Evolutionary conservation across 2,888 invertebrate species (phyloP).

Genomic region (Tetranychus piercei): DNA sequence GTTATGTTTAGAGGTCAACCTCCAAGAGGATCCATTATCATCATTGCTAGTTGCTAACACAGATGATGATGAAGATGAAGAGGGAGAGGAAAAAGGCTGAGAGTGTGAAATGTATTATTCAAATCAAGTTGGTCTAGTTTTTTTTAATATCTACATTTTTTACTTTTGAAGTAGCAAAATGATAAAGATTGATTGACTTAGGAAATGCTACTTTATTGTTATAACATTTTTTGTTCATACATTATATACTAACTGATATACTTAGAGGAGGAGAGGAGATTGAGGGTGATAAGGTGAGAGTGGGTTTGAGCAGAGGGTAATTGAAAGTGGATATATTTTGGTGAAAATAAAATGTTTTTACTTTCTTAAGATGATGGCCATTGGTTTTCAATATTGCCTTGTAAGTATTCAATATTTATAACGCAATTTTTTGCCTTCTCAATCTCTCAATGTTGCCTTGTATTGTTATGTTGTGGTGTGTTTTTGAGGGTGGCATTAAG

Average conservation of each 20-base stretch:
- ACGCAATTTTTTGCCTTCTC: too few species aligned
- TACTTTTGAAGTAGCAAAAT: too few species aligned
- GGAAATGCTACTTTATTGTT: background rate
- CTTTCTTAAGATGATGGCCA: too few species aligned
- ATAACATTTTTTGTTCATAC: background rate
- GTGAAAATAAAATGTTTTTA: background rate
- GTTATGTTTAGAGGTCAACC: background rate
- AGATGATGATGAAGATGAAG: background rate
- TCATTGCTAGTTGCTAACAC: background rate
- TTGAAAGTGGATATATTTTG: background rate
- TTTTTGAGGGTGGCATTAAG: too few species aligned
- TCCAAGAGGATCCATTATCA: background rate
- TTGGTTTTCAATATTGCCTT: too few species aligned
- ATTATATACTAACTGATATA: background rate
- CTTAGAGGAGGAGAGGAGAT: background rate
- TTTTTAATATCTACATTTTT: background rate
- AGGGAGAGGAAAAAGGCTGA: background rate
- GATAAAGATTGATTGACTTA: background rate
- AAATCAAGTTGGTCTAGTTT: background rate
- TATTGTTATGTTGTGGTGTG: too few species aligned
- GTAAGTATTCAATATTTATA: too few species aligned
- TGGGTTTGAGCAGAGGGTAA: background rate
- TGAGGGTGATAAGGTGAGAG: background rate
- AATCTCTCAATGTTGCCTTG: too few species aligned
- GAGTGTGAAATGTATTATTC: background rate